These are phyloP conservation scores for Ophraella communa DNA, from an alignment of 2,888 invertebrate genomes.

Conservation along the genomic window DNA sequence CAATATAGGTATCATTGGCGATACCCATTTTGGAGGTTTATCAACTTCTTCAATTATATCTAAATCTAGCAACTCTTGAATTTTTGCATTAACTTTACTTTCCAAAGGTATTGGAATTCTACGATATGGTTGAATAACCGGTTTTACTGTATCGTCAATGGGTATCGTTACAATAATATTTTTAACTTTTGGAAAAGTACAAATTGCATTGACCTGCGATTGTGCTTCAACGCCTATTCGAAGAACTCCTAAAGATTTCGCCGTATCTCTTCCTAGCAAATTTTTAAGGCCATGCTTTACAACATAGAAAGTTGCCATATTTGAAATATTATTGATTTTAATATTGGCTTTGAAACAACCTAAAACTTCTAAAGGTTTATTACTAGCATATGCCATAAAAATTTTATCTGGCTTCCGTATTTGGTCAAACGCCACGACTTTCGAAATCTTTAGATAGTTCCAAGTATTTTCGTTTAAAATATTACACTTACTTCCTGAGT, in stretches of 20 bases:
- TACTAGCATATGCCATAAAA: background rate
- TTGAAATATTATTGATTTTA: background rate
- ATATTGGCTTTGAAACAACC: constrained; percentile 16
- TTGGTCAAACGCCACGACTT: background rate
- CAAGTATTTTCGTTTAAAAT: constrained; percentile 6
- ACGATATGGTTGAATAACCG: constrained; percentile 34
- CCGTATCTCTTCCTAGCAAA: constrained; percentile 37
- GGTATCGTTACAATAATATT: constrained; percentile 28
- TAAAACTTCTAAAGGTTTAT: background rate
- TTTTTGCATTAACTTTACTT: constrained; percentile 33
- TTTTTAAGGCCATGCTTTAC: constrained; percentile 32
- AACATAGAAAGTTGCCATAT: constrained; percentile 35
- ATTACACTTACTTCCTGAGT: background rate
- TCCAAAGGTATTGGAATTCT: constrained; percentile 34
- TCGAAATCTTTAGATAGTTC: constrained; percentile 21
- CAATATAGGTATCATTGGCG: constrained; percentile 49
- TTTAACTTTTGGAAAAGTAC: constrained; percentile 38
- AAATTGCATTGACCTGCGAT: constrained; percentile 17
- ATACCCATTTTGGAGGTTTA: constrained; percentile 50
- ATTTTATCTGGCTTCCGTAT: background rate
- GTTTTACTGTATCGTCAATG: constrained; percentile 32
- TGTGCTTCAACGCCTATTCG: constrained; percentile 33
- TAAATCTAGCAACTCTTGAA: constrained; percentile 34
- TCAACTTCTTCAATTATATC: constrained; percentile 52
- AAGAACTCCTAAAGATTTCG: constrained; percentile 33